These are phyloP conservation scores for Ageneiosus marmoratus DNA, from an alignment of 2,113 vertebrate genomes.

Conservation along the genomic window DNA sequence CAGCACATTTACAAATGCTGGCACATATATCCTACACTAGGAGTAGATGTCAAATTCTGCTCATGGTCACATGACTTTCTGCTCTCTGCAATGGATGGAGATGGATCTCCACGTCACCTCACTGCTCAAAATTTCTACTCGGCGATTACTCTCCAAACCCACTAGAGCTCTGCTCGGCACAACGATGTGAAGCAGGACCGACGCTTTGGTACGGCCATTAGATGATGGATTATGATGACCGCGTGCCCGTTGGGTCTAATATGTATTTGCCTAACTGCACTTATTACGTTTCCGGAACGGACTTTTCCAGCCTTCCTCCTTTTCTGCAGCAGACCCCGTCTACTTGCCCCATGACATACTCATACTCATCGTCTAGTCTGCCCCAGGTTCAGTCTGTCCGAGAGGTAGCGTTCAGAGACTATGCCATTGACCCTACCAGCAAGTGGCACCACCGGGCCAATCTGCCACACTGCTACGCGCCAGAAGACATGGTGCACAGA, in stretches of 20 bases:
- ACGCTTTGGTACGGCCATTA: conserved; percentile 84
- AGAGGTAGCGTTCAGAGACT: conserved; percentile 98
- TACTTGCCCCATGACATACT: conserved; percentile 96
- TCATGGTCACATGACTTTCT: conserved; percentile 97
- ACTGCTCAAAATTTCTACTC: conserved; percentile 97
- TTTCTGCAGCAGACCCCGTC: conserved; percentile 97
- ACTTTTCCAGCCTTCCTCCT: conserved; percentile 96
- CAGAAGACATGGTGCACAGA: conserved; percentile 94
- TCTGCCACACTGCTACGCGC: conserved; percentile 90
- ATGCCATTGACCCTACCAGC: conserved; percentile 92
- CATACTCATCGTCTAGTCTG: conserved; percentile 92
- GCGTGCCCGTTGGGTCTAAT: conserved; percentile 93
- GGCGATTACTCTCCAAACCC: conserved; percentile 95
- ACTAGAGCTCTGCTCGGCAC: conserved; percentile 85
- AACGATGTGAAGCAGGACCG: conserved; percentile 87
- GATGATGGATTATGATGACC: conserved; percentile 99
- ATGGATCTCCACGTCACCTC: conserved; percentile 99
- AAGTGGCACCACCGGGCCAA: conserved; percentile 97
- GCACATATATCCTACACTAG: conserved; percentile 53
- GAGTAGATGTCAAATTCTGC: conserved; percentile 95
- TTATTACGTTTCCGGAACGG: conserved; percentile 97
- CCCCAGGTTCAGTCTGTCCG: conserved; percentile 97
- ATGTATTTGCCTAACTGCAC: conserved; percentile 99
- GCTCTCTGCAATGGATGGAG: conserved; percentile 97
- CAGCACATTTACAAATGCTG: conserved; percentile 60